phyloP scores from a whole-genome alignment of 2,888 invertebrate species.

The Eupithecia abbreviata region DNA sequence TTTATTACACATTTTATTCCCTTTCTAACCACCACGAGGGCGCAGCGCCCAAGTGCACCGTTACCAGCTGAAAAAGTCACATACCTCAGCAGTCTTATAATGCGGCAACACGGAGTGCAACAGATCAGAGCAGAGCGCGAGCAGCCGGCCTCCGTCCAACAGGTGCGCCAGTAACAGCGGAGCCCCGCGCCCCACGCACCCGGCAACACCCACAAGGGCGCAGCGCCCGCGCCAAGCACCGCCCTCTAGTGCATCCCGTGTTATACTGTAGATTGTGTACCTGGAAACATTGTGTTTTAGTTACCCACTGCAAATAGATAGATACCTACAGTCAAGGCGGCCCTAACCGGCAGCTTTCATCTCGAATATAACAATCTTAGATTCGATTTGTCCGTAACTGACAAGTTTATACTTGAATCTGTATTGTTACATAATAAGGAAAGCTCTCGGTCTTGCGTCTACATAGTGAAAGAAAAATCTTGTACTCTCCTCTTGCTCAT shows the following conservation, averaged over 20 bases:
- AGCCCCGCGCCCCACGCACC: conserved; percentile 87
- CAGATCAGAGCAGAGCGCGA: conserved; percentile 92
- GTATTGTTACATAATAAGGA: background rate
- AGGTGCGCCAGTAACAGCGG: conserved; percentile 88
- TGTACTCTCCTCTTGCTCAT: background rate
- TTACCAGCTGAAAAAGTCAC: background rate
- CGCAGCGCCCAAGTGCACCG: too few relatives aligned
- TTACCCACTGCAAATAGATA: background rate
- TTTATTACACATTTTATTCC: too few relatives aligned
- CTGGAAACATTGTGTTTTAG: conserved; percentile 51
- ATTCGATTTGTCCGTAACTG: background rate
- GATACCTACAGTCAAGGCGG: background rate
- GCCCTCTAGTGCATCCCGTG: conserved; percentile 64
- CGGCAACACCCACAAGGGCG: conserved; percentile 90
- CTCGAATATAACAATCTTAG: background rate
- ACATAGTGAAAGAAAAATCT: background rate
- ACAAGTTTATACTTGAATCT: background rate
- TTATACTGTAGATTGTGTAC: conserved; percentile 86
- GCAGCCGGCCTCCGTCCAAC: conserved; percentile 88
- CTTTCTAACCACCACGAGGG: too few relatives aligned
- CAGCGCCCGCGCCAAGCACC: conserved; percentile 87
- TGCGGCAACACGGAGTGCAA: conserved; percentile 90
- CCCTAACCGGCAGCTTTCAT: background rate
- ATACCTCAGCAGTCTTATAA: conserved; percentile 92
- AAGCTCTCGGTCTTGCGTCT: background rate